Conservation (phyloP, 2,113 vertebrate genomes). For the Trematocara macrostoma region DNA sequence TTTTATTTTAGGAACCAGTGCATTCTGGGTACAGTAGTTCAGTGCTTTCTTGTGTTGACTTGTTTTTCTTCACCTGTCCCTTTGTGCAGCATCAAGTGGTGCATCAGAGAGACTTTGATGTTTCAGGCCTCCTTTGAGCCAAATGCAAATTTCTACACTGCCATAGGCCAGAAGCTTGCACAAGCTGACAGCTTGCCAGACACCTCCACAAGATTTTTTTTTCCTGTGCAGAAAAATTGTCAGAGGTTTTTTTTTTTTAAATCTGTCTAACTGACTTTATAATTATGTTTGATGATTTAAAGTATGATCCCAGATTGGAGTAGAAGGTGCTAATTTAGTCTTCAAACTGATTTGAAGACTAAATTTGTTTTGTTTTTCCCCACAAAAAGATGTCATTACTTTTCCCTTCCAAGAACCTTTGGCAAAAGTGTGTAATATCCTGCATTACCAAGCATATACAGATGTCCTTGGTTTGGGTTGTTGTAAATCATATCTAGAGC, state of each 20-base stretch:
- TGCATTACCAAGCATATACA: neutral
- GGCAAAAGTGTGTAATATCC: neutral
- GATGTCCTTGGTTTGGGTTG: neutral
- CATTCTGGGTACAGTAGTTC: constrained; percentile 56
- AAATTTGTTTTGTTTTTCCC: neutral
- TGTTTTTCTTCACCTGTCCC: constrained; percentile 40
- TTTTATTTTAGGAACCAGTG: constrained; percentile 38
- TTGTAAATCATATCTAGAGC: neutral
- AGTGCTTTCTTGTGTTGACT: neutral
- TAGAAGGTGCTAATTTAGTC: neutral
- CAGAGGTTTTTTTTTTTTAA: neutral
- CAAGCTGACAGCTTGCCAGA: constrained; percentile 36
- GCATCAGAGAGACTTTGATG: constrained; percentile 55
- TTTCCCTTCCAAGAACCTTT: neutral
- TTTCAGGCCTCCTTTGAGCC: constrained; percentile 39
- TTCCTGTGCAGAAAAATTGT: neutral
- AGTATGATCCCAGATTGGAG: neutral
- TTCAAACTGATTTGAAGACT: neutral
- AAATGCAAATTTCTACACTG: constrained; percentile 42
- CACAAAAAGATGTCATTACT: neutral
- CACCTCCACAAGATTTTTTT: constrained; percentile 5
- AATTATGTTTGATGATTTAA: constrained; percentile 9
- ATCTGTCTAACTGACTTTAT: constrained; percentile 1
- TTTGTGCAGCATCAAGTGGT: constrained; percentile 32
- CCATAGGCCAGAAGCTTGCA: constrained; percentile 26